Evolutionary conservation across 1,140 invertebrate species (phyloP), one percentile per base, ranked within the genome.

Genomic region (Aphidius ervi): DNA sequence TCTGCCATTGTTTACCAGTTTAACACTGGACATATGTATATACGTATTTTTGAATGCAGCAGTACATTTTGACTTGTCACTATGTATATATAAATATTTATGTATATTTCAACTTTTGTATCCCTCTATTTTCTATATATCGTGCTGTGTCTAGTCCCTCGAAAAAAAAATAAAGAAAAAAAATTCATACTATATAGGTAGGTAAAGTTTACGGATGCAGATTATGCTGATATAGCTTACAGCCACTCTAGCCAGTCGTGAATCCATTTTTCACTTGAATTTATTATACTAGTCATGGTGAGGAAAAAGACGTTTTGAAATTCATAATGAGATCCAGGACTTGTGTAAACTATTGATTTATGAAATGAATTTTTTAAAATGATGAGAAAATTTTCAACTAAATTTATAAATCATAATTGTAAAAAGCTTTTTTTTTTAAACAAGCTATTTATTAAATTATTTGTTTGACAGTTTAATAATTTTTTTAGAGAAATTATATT

Each of bases 171-270:
- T 3, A 31, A 3, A 31, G 4, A 31, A 31, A 3, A 31, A 31
- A 31, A 31, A 31, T 31, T 31, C 23, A 31, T 31, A 31, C 23
- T 31, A 31, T 31, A 31, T 31, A 31, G 60, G 58, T 55, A 63
- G 61, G 46, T 55, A 65, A 65, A 65, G 64, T 65, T 65, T 65
- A 65, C 61, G 61, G 58, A 65, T 65, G 61, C 61, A 65, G 64
- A 65, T 63, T 62, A 61, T 58, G 16, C 55, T 20, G 64, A 65
- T 65, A 65, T 63, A 63, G 58, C 56, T 65, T 63, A 63, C 58
- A 50, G 46, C 50, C 57, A 54, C 58, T 63, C 55, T 58, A 55
- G 45, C 47, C 58, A 46, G 39, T 61, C 55, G 58, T 58, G 58
- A 61, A 61, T 65, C 61, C 58, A 61, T 61, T 65, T 63, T 57